A percentile compares a stretch with the other conserved stretches of the same genome.
These are phyloP conservation scores for Byasa hedistus DNA, from an alignment of 2,888 invertebrate genomes.

Conservation along the genomic window DNA sequence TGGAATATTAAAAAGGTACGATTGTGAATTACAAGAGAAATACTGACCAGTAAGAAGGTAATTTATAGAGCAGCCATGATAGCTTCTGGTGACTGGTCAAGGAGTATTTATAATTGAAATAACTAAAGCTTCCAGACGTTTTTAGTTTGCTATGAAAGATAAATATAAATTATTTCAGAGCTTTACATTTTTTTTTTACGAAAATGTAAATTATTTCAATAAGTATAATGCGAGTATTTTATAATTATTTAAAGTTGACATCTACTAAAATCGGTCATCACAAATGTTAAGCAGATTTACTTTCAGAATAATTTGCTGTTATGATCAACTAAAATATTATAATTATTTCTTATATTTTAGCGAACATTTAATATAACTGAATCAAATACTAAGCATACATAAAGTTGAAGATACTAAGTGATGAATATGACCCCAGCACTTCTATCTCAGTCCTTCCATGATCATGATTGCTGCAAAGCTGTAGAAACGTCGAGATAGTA, in stretches of 20 bases:
- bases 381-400: too few species aligned
- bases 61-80: conserved; percentile 59
- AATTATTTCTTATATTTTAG: too few species aligned
- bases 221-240: neutral
- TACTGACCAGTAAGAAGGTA: conserved; percentile 69
- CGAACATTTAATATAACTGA: too few species aligned
- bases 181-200: neutral
- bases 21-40: conserved; percentile 68
- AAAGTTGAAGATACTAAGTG: too few species aligned
- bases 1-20: conserved; percentile 64
- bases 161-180: neutral
- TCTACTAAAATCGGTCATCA: neutral
- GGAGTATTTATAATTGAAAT: conserved; percentile 15
- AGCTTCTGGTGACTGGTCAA: conserved; percentile 37
- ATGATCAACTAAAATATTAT: neutral
- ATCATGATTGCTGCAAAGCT: too few species aligned
- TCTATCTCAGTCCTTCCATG: too few species aligned
- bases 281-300: too few species aligned
- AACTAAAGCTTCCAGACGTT: conserved; percentile 2
- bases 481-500: too few species aligned
- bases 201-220: neutral
- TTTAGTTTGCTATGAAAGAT: neutral
- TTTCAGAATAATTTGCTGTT: neutral
- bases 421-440: too few species aligned
- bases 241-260: neutral